These are phyloP conservation scores for Agrochola circellaris DNA, from an alignment of 2,888 invertebrate species.

Conservation along the genomic window DNA sequence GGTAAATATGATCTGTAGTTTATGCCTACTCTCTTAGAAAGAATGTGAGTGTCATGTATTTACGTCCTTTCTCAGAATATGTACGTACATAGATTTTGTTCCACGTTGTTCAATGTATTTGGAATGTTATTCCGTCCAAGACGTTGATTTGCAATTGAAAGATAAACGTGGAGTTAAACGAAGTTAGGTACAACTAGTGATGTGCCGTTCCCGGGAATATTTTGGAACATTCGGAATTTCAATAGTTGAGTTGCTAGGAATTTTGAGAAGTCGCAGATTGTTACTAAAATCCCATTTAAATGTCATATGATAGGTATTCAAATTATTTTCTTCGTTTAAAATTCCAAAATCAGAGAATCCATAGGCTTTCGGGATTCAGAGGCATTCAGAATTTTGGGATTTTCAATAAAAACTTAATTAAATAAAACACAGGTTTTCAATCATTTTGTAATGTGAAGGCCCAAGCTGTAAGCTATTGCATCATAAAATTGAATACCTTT, in stretches of 20 bases:
- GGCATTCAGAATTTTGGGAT: neutral
- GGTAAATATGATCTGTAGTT: neutral
- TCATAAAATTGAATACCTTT: neutral
- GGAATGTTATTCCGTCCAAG: constrained; percentile 23
- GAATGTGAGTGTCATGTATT: neutral
- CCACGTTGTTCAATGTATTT: constrained; percentile 1
- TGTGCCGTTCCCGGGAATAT: constrained; percentile 21
- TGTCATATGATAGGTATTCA: neutral
- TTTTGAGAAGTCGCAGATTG: neutral
- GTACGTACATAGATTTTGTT: neutral
- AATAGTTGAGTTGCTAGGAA: neutral
- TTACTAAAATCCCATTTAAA: neutral
- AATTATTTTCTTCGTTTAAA: constrained; percentile 1
- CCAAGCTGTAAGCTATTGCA: neutral
- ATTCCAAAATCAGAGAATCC: neutral
- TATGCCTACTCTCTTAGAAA: too few relatives aligned
- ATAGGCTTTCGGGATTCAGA: too few relatives aligned
- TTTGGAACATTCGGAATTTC: neutral
- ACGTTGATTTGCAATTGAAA: constrained; percentile 37
- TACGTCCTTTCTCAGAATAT: neutral
- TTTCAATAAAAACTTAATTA: neutral
- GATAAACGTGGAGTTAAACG: constrained; percentile 39
- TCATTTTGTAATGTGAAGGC: neutral
- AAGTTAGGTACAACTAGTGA: constrained; percentile 8
- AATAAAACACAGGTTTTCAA: neutral